Base-by-base conservation (phyloP, 2,797 vertebrate genomes). In the Spatula versicolor region DNA sequence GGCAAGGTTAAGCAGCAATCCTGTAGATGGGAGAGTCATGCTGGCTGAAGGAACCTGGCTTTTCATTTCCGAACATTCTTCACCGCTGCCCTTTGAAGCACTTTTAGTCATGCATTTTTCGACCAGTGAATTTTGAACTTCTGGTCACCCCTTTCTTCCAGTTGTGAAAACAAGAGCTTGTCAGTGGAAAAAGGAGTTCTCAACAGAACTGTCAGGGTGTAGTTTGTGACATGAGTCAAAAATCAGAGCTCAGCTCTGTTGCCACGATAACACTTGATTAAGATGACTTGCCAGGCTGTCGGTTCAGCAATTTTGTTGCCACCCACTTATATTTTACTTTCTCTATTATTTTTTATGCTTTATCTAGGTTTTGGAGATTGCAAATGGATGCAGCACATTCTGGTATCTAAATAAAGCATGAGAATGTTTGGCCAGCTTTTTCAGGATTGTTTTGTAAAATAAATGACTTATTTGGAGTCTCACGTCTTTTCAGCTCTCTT, bases 91-190 rank as follows among this genome's bases (percentile, higher is more conserved):
- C 91, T 90, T 86, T 54, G 74, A 91, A 86, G 59, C 76, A 71
- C 79, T 94, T 93, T 92, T 59, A 92, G 77, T 90, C 77, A 73
- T 84, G 67, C 85, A 46, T 72, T 93, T 86, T 82, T 71, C 91
- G 83, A 79, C 62, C 76, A 76, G 46, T 82, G 83, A 80, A 85
- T 90, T 94, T 89, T 95, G 92, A 94, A 95, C 88, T 93, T 91
- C 78, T 93, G 83, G 52, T 96, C 90, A 93, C 84, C 94, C 37
- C 59, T 93, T 78, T 94, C 82, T 91, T 91, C 90, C 89, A 92
- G 88, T 94, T 96, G 90, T 95, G 86, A 90, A 94, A 96, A 94
- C 91, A 96, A 92, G 59, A 68, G 43, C 75, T 87, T 92, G 62
- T 93, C 87, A 95, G 80, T 66, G 35, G 48, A 62, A 90, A 90